Evolutionary conservation across 2,888 invertebrate genomes (phyloP), one percentile per base, ranked within the genome.

Genomic region (Meloe dianella): DNA sequence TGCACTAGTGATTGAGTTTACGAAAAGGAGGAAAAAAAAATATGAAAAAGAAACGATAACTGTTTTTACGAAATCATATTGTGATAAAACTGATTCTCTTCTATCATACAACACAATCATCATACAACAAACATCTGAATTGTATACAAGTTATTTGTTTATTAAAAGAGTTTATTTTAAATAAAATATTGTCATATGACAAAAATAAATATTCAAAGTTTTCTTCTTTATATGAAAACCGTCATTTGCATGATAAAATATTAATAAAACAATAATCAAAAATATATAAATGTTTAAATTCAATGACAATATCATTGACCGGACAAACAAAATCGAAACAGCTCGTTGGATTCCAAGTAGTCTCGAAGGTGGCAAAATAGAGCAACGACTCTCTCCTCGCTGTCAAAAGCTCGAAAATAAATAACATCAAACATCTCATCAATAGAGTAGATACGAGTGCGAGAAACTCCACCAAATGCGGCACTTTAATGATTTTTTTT

Each of bases 311-410:
- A 20, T 54, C 24, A 14, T 54, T 27, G 54, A 54, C 54, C 32
- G 60, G 38, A 41, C 35, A 24, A 27, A 32, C n/a, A 41, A 41
- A 60, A 60, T 60, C 32, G 60, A 60, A 60, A 41, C 58, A 35
- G 10, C 29, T 32, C 17, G 47, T 54, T n/a, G 35, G 20, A 38
- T 60, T 60, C 38, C 38, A 8, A 38, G 10, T 60, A 38, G 38
- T 60, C 38, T 60, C 38, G 38, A n/a, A 17, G 35, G 38, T n/a
- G 22, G 22, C 38, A 41, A 60, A 60, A 38, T 60, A 60, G 60
- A 29, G 60, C 60, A 60, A 29, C 60, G 60, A 60, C 60, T 60
- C n/a, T n/a, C n/a, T n/a, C 35, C 60, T 7, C n/a, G n/a, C n/a
- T n/a, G n/a, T n/a, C n/a, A n/a, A n/a, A 24, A 38, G 12, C 20